Percentiles rank a stretch among this genome's conserved stretches.
phyloP scores from a whole-genome alignment of 2,888 invertebrate species.

The Bellardia pandia region DNA sequence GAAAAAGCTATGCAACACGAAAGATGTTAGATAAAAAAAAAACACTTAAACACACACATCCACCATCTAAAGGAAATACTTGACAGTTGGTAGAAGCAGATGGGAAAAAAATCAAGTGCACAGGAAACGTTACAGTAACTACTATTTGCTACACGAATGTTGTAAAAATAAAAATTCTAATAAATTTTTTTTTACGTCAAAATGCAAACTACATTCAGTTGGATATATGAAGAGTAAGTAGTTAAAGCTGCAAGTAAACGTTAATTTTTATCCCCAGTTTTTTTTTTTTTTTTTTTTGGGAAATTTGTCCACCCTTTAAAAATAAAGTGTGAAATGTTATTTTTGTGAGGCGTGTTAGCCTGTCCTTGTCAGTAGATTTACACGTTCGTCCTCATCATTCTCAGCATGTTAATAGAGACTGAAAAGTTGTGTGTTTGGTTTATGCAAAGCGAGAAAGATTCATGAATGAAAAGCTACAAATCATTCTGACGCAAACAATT shows the following conservation, averaged over 20 bases:
- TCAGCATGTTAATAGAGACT: conserved; percentile 2
- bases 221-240: not conserved
- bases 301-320: not conserved
- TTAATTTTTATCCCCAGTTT: not conserved
- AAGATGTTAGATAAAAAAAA: not conserved
- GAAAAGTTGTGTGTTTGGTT: not conserved
- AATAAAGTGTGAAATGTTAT: not conserved
- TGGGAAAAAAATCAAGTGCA: not conserved
- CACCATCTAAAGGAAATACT: not conserved
- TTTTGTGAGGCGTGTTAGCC: not conserved
- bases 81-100: not conserved
- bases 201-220: not conserved
- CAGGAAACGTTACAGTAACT: conserved; percentile 13
- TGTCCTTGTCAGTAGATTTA: conserved; percentile 14
- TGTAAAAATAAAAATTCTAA: conserved; percentile 25
- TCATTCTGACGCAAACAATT: conserved; percentile 16
- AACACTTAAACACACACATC: not conserved
- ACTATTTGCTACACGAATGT: conserved; percentile 14
- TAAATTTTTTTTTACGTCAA: not conserved
- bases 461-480: conserved; percentile 16
- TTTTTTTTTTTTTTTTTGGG: not conserved
- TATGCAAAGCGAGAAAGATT: not conserved
- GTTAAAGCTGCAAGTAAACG: conserved; percentile 10
- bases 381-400: not conserved
- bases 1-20: not conserved